Evolutionary conservation across 1,140 invertebrate genomes (phyloP), one percentile per base, ranked within the genome.

Genomic region (Drosophila bifasciata): DNA sequence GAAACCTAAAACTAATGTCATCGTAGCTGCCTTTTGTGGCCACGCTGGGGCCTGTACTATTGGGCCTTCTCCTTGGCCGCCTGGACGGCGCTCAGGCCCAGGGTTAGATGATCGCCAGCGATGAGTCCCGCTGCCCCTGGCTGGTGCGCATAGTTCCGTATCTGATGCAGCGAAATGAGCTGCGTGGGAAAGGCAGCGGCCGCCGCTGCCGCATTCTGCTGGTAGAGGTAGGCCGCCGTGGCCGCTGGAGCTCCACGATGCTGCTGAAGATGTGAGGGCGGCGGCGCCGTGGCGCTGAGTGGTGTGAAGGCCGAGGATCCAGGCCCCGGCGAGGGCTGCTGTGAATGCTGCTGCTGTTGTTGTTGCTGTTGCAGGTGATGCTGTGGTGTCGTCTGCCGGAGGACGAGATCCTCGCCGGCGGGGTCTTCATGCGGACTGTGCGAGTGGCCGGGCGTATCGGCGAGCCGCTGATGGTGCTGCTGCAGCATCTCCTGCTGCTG

Each of bases 111-210:
- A 75, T 92, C 91, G 69, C 89, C 63, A 36, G 88, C 67, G 46
- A 91, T 73, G 23, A 91, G 74, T 5, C 93, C 93, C 92, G 92
- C 61, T 92, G 92, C 78, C 16, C 90, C 83, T 5, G 97, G 97
- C 91, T 98, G 97, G 91, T 98, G 97, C 66, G 97, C 97, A 93
- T 98, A 99, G 92, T 98, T 99, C 84, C 98, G 94, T 83, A 99
- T 99, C 92, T 99, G 97, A 92, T 99, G 97, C 55, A 99, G 93
- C 69, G 97, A 98, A 85, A 99, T 98, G 79, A 99, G 93, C 91
- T 98, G 97, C 92, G 98, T 98, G 49, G 97, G 97, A 92, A 98
- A 98, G 62, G 70, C 70, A 3, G 90, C 86, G 67, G 91, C 79
- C 70, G 93, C 80, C 11, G 95, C 93, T 7, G 85, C 95, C 5